Evolutionary conservation across 2,797 vertebrate genomes (phyloP), one percentile per base, ranked within the genome.

Genomic region (Alosa sapidissima): DNA sequence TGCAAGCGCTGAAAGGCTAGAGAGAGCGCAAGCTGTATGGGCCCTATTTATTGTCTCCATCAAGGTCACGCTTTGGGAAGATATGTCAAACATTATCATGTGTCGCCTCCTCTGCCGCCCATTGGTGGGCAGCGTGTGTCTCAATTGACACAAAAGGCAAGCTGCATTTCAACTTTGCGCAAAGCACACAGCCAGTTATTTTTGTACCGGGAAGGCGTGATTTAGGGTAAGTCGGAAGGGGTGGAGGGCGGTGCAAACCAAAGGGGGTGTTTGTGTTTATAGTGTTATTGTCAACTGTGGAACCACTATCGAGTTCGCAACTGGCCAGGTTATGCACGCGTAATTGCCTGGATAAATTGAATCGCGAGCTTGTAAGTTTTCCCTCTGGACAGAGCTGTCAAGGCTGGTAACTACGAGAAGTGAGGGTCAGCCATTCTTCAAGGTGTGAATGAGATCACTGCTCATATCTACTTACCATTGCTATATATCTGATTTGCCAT

Each of bases 141-240:
- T 93, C 93, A 96, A 96, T 95, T 94, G 96, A 98, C 98, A 99
- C 97, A 99, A 98, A 99, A 99, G 97, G 97, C 97, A 98, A 99
- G 97, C 94, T 94, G 94, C 96, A 93, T 97, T 98, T 98, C 97
- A 97, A 97, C 96, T 97, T 97, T 95, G 96, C 93, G 89, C 91
- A 92, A 92, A 95, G 89, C 94, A 41, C 93, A 95, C 72, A 95
- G 95, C 93, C 94, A 94, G 96, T 97, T 99, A 98, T 99, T 99
- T 99, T 97, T 97, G 97, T 94, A 96, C 94, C 95, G 91, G 93
- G 94, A 96, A 97, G 97, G 93, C 93, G 92, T 93, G 87, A 95
- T 93, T 91, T 90, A 90, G 91, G 86, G 89, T 95, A 91, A 91
- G 86, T 78, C 41, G 72, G 72, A 78, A 78, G 41, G 16, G 41